Base-by-base conservation (phyloP, 1,140 invertebrate genomes). In the Diabrotica undecimpunctata region DNA sequence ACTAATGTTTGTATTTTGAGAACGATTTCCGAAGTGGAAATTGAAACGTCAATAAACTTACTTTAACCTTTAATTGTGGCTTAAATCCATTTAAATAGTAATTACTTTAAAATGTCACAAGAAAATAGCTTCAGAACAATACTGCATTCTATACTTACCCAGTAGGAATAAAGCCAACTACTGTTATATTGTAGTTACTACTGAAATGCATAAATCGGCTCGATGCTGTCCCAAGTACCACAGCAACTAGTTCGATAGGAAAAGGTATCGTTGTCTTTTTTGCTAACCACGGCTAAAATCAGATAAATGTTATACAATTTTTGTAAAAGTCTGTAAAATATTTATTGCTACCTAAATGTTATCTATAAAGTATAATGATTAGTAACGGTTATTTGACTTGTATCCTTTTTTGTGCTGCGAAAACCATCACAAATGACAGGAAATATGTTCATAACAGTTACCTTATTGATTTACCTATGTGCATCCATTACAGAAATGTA, bases 241-340 rank as follows among this genome's bases (percentile, higher is more conserved):
- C 91, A 4, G 86, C 87, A 5, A 95, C 82, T 65, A 97, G 82
- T 80, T 97, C 95, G 66, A 94, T 90, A 6, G 95, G 95, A 13
- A 96, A 81, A 0, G 94, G 94, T 62, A 95, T 81, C 3, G 81
- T 81, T 52, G 85, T 88, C 53, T 82, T 81, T 78, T 91, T 93
- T 53, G 86, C 86, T 0, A 93, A 76, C 76, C 83, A 84, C 2
- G 91, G 90, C 87, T 95, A 80, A 62, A 84, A 85, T 46, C 25
- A 25, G 25, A 25, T 25, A 25, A 25, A 25, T 25, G 25, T 25
- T 25, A 25, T 25, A 25, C 25, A 58, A 25, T 25, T 2, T 25
- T 25, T 25, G 25, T 25, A 25, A 2, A 25, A 25, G 1, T 6
- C 39, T 12, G 14, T 25, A 55, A 0, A 13, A 25, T 25, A 39